Evolutionary conservation across 2,797 vertebrate species (phyloP).

Genomic region (Platalea minor): DNA sequence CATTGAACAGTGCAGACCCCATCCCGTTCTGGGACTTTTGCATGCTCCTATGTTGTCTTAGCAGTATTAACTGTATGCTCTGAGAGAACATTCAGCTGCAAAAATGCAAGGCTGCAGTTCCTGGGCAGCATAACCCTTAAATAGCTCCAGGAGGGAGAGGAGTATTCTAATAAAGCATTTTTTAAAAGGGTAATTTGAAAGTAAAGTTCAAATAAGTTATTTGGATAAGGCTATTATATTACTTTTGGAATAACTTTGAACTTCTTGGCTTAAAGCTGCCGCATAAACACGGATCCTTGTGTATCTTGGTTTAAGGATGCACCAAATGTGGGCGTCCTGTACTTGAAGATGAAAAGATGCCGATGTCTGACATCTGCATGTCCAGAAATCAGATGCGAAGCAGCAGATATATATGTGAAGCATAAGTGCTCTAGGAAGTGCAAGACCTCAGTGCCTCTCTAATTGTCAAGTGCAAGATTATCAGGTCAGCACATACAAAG

Average conservation of each 20-base stretch:
- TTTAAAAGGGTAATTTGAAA: background rate
- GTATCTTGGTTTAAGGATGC: background rate
- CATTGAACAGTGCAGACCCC: accelerated
- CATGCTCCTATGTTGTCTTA: background rate
- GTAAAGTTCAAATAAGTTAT: background rate
- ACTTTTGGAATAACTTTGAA: background rate
- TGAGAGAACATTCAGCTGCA: background rate
- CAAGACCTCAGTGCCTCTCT: background rate
- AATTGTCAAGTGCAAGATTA: background rate
- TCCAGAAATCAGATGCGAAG: background rate
- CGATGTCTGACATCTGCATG: background rate
- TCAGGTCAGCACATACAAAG: background rate
- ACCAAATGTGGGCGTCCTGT: background rate
- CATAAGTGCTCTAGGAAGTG: background rate
- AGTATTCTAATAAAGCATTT: background rate
- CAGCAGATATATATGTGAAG: background rate
- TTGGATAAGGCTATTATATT: background rate
- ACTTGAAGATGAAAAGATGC: background rate
- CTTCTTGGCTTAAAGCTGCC: background rate
- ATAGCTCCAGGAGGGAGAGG: background rate
- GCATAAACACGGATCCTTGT: background rate
- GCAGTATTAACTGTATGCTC: background rate
- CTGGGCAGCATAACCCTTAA: background rate
- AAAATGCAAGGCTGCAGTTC: background rate
- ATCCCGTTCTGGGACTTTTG: background rate